phyloP scores from a whole-genome alignment of 2,113 vertebrate genomes.

The Macrotus californicus region DNA sequence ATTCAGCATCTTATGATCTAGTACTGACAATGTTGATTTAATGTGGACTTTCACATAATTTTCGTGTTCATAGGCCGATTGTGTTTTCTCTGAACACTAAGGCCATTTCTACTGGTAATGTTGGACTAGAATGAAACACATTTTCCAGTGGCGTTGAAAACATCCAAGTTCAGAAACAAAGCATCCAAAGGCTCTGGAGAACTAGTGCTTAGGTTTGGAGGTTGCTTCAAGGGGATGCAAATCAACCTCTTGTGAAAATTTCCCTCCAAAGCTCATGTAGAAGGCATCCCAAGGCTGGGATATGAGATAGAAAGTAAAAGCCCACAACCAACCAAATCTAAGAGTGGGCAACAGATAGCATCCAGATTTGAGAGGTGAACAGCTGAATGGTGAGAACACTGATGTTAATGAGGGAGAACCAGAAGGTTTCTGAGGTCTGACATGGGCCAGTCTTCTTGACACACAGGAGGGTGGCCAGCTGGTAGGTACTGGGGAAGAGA shows the following conservation, averaged over 20 bases:
- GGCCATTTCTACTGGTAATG: background rate
- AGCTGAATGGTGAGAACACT: background rate
- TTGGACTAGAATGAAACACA: background rate
- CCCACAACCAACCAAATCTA: background rate
- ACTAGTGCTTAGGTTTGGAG: background rate
- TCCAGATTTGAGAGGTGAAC: background rate
- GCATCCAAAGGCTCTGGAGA: background rate
- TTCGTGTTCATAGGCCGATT: background rate
- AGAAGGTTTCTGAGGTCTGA: background rate
- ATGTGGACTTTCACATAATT: background rate
- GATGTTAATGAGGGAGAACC: background rate
- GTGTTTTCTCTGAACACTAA: background rate
- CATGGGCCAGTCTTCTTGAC: background rate
- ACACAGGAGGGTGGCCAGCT: background rate
- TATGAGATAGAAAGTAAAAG: background rate
- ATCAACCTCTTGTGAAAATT: background rate
- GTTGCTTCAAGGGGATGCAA: background rate
- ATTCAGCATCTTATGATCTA: background rate
- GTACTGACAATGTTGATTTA: background rate
- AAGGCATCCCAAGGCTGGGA: background rate
- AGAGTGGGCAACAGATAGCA: background rate
- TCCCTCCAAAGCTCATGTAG: background rate
- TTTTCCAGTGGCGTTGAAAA: background rate
- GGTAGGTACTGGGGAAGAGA: background rate
- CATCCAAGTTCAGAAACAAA: background rate